Evolutionary conservation across 1,140 invertebrate species (phyloP), one percentile per base, ranked within the genome.

Genomic region (Antheraea pernyi): DNA sequence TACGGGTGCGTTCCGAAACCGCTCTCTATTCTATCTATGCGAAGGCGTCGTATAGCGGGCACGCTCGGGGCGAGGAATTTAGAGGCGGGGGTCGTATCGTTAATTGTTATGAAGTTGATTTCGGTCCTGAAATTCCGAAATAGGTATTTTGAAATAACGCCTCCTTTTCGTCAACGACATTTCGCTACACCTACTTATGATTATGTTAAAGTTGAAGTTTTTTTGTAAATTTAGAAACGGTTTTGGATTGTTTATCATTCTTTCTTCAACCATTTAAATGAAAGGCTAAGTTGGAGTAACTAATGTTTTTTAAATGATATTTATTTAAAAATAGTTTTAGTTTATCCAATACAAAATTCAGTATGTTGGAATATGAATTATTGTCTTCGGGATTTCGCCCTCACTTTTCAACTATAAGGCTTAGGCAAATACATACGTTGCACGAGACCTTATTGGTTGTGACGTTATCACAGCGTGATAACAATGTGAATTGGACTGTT

Each of bases 31-130:
- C 89, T 92, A 91, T 92, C 88, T 92, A 91, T 91, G 89, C 89
- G 88, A 91, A 90, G 89, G 89, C 87, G 89, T 88, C 89, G 86
- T 90, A 91, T 85, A 90, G 85, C 89, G 84, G 86, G 83, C 84
- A 87, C 86, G 89, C 89, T 90, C 84, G 84, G 86, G 88, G 89
- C 89, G 87, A 91, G 89, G 89, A 91, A 91, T 91, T 89, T 89
- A 88, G 89, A 88, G 88, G 88, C 88, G 89, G 89, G 89, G 89
- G 89, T 91, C 88, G 89, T 91, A 91, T 91, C 87, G 89, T 91
- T 91, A 91, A 91, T 91, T 91, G 89, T 91, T 91, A 91, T 91
- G 89, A 91, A 91, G 88, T 91, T 91, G 89, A 91, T 90, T 91
- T 91, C 88, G 87, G 82, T 91, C 85, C 89, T 91, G 89, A 91